Evolutionary conservation across 2,113 vertebrate species (phyloP).

Genomic region (Mustelus asterias): DNA sequence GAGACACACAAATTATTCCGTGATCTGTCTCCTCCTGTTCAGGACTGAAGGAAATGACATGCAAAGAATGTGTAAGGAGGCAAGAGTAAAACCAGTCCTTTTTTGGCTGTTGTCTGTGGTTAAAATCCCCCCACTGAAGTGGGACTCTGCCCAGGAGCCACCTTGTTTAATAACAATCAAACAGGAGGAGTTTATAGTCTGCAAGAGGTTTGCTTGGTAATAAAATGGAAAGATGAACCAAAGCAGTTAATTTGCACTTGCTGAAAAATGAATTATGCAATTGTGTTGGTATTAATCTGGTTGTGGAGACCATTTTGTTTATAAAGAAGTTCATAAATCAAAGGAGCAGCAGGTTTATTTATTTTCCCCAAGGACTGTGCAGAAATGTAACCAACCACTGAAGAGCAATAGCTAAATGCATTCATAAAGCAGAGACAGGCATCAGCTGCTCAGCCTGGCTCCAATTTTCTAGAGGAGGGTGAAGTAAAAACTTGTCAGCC

Average conservation of each 20-base stretch:
- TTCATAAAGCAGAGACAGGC: constrained; percentile 47
- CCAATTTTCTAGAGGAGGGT: constrained; percentile 47
- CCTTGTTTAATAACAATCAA: background rate
- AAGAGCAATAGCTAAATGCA: constrained; percentile 42
- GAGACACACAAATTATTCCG: background rate
- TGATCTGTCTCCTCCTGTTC: background rate
- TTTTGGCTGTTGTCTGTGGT: background rate
- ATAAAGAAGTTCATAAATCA: constrained; percentile 32
- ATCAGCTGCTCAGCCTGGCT: constrained; percentile 46
- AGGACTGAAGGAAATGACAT: background rate
- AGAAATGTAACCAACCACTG: constrained; percentile 31
- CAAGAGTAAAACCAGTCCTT: background rate
- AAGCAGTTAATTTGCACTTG: constrained; percentile 19
- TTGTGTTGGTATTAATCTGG: background rate
- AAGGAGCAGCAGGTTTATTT: constrained; percentile 25
- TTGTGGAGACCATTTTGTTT: constrained; percentile 24
- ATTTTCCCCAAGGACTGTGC: constrained; percentile 37
- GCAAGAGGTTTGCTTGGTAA: background rate
- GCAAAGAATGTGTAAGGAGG: background rate
- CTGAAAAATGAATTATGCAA: constrained; percentile 32
- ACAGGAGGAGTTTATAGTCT: background rate
- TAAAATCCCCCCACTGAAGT: background rate
- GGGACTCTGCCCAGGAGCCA: background rate
- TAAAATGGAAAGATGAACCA: constrained; percentile 10
- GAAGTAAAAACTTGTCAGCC: constrained; percentile 57